Conservation (phyloP, 2,113 vertebrate species). For the Atherinomorus stipes region DNA sequence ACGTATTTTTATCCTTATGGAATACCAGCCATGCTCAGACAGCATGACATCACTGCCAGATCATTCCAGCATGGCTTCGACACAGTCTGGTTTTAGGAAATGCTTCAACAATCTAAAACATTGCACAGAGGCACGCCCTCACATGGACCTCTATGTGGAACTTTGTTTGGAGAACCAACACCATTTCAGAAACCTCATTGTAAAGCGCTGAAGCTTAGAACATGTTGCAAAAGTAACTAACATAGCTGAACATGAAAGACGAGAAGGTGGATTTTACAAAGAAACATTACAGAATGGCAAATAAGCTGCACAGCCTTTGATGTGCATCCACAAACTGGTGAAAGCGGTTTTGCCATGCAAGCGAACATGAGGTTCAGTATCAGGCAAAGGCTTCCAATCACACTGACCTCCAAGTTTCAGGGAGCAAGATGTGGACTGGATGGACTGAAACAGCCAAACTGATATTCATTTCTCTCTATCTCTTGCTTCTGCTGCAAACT, state of each 20-base stretch:
- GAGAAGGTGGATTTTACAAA: too few species aligned
- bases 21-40: conserved; percentile 42
- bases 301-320: too few species aligned
- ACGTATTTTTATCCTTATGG: conserved; percentile 39
- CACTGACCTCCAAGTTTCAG: not conserved
- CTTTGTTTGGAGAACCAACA: not conserved
- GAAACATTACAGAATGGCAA: too few species aligned
- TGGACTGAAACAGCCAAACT: not conserved
- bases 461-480: not conserved
- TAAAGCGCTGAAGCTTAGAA: not conserved
- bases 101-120: conserved; percentile 15
- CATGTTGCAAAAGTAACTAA: too few species aligned
- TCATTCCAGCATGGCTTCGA: conserved; percentile 33
- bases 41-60: conserved; percentile 63
- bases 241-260: too few species aligned
- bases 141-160: not conserved
- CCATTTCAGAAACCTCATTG: not conserved
- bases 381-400: not conserved
- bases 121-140: conserved; percentile 4
- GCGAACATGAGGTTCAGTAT: too few species aligned
- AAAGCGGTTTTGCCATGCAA: too few species aligned
- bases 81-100: conserved; percentile 27
- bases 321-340: too few species aligned
- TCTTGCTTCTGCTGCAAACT: not conserved
- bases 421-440: not conserved